Base-by-base conservation (phyloP, 2,888 invertebrate species). In the Isoperla grammatica region DNA sequence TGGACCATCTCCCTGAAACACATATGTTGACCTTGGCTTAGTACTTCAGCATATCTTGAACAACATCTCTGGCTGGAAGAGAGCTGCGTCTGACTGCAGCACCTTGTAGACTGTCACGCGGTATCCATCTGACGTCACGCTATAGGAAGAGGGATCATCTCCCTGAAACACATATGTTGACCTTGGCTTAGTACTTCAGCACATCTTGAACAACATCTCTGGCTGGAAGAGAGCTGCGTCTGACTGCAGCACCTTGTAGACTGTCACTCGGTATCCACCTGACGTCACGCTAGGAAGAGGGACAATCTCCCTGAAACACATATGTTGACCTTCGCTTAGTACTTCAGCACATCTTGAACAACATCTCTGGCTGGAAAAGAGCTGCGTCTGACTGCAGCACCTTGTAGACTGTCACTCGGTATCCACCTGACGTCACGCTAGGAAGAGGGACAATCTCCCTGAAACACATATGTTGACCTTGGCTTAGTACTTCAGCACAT, bases 371-470 rank as follows among this genome's bases (percentile, higher is more conserved):
- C 2, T 39, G 37, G 53, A 53, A 53, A 15, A 8, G 13, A 12
- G 53, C 6, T 12, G 53, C 39, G 13, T 53, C 53, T n/a, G 35
- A 39, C 39, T 37, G 46, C 37, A 55, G 29, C 19, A 40, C 17
- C 15, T 43, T 40, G 40, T 48, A 1, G 20, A 60, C 37, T 1
- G 40, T 17, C 11, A 60, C 56, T 12, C 60, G 23, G 23, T 50
- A 56, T 8, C 40, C 29, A 11, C 56, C 60, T 3, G 48, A 17
- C 0, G 60, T 60, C 0, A 56, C 40, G 3, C 48, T 8, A 1
- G 48, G 55, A 13, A 60, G 20, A 1, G 56, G 40, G 5, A 60
- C 35, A 15, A 56, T 56, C 29, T 50, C 40, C 20, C 60, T 60
- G 56, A n/a, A 13, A 19, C 29, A 29, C 29, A n/a, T n/a, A n/a